These are phyloP conservation scores for Caradrina clavipalpis DNA, from an alignment of 2,888 invertebrate genomes.

Conservation along the genomic window DNA sequence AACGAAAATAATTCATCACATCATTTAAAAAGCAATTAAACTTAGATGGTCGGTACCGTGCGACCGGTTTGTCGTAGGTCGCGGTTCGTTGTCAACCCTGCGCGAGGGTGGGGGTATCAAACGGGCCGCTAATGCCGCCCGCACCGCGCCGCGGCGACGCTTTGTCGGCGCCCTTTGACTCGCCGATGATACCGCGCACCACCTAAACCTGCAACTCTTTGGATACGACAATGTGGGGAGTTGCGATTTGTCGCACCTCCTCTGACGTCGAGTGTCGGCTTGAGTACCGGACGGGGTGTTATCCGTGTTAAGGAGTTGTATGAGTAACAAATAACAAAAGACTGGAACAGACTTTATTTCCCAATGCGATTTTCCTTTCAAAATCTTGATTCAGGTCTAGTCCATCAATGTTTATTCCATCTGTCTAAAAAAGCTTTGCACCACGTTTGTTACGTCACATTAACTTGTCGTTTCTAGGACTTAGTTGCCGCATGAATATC, in stretches of 20 bases:
- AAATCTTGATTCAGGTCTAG: neutral
- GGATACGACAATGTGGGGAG: slow-evolving; percentile 66
- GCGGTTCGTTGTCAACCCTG: slow-evolving; percentile 80
- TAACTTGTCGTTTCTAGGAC: neutral
- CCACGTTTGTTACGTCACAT: too few species aligned
- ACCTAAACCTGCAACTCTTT: slow-evolving; percentile 72
- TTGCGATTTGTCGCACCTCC: slow-evolving; percentile 62
- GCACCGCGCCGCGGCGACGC: slow-evolving; percentile 84
- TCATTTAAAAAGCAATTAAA: slow-evolving; percentile 73
- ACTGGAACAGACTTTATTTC: slow-evolving; percentile 8
- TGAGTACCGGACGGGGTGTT: slow-evolving; percentile 25
- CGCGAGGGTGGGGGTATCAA: slow-evolving; percentile 82
- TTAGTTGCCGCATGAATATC: slow-evolving; percentile 3
- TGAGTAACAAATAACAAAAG: slow-evolving; percentile 31
- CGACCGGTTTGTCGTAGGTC: slow-evolving; percentile 76
- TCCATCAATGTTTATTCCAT: neutral
- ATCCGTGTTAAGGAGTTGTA: slow-evolving; percentile 18
- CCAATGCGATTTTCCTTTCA: neutral
- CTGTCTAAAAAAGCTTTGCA: neutral
- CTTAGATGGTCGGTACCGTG: slow-evolving; percentile 61
- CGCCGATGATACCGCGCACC: slow-evolving; percentile 82
- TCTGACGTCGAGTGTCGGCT: slow-evolving; percentile 24
- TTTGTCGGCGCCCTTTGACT: slow-evolving; percentile 90
- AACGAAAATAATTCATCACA: slow-evolving; percentile 58
- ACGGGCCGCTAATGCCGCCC: slow-evolving; percentile 89